phyloP scores from a whole-genome alignment of 1,140 invertebrate species.

The Hormaphis cornu region DNA sequence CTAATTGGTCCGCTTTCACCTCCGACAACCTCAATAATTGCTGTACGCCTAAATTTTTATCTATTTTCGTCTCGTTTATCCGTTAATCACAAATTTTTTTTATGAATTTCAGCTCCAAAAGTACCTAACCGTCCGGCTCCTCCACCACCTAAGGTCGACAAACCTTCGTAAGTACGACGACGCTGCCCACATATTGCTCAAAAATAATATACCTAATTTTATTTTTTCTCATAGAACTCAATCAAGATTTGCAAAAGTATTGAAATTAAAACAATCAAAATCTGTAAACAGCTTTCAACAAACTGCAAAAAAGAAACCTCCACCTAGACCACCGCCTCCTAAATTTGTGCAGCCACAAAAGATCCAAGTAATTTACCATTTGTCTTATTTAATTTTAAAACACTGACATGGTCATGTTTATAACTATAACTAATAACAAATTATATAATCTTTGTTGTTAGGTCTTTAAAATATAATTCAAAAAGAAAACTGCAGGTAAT shows the following conservation, averaged over 20 bases:
- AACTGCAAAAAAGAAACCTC: constrained; percentile 45
- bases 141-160: constrained; percentile 39
- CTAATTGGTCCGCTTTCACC: constrained; percentile 13
- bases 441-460: constrained; percentile 35
- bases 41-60: not conserved
- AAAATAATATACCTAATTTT: not conserved
- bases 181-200: not conserved
- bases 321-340: constrained; percentile 48
- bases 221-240: constrained; percentile 2
- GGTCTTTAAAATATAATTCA: too few relatives aligned
- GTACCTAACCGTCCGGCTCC: constrained; percentile 43
- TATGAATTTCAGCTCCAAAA: constrained; percentile 38
- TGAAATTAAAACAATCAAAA: constrained; percentile 15
- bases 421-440: not conserved
- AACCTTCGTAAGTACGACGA: not conserved
- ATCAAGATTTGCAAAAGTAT: constrained; percentile 2
- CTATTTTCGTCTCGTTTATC: not conserved
- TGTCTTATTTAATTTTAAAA: constrained; percentile 40
- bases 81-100: not conserved
- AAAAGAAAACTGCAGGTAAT: too few relatives aligned
- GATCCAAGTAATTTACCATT: constrained; percentile 35
- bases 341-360: constrained; percentile 38
- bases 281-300: constrained; percentile 13
- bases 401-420: constrained; percentile 41
- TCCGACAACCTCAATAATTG: too few relatives aligned